phyloP scores from a whole-genome alignment of 2,888 invertebrate genomes.

The Hydroisotoma schaefferi region DNA sequence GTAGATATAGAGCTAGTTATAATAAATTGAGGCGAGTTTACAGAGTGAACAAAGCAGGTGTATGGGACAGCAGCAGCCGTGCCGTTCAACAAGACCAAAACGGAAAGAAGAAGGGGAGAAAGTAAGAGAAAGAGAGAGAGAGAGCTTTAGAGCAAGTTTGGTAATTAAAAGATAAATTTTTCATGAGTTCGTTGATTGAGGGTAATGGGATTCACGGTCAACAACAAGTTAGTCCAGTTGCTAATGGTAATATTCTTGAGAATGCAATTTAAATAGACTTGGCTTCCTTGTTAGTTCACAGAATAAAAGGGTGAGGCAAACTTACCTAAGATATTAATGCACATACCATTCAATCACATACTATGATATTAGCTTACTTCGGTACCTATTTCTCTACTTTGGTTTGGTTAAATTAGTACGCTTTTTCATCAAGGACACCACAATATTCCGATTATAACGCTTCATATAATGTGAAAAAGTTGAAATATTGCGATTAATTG shows the following conservation, averaged over 20 bases:
- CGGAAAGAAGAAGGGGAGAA: constrained; percentile 9
- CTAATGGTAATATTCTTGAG: constrained; percentile 25
- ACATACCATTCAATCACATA: no score
- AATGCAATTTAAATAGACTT: no score
- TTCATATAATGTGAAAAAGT: no score
- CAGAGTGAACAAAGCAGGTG: constrained; percentile 20
- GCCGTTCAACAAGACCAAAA: constrained; percentile 1
- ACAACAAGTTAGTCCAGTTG: constrained; percentile 31
- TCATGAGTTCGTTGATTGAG: constrained; percentile 39
- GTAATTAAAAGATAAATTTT: constrained; percentile 47
- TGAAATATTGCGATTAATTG: no score
- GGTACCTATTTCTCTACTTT: no score
- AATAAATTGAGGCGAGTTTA: constrained; percentile 11
- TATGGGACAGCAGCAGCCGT: not conserved
- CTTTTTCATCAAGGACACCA: no score
- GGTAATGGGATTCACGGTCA: constrained; percentile 31
- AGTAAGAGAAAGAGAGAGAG: constrained; percentile 6
- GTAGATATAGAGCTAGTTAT: constrained; percentile 6
- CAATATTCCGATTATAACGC: no score
- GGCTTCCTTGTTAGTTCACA: no score
- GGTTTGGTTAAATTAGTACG: no score
- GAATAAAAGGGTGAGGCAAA: no score
- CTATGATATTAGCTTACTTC: no score
- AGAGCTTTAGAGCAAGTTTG: constrained; percentile 30
- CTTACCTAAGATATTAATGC: no score